These are phyloP conservation scores for Pteropus rufus DNA, from an alignment of 2,797 vertebrate genomes.

Conservation along the genomic window DNA sequence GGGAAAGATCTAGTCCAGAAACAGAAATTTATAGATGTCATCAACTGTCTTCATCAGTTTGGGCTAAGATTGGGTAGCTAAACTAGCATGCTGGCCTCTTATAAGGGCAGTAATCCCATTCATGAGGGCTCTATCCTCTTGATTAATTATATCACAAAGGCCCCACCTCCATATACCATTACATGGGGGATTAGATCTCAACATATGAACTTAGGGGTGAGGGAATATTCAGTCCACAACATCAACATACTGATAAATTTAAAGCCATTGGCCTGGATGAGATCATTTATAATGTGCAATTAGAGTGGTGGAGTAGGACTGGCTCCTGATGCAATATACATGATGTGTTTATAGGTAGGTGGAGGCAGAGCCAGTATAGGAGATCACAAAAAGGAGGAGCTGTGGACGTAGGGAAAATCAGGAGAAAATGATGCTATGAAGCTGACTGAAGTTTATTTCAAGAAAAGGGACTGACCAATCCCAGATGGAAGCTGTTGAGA, in stretches of 20 bases:
- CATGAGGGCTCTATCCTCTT: not conserved
- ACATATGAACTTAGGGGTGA: not conserved
- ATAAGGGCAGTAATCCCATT: not conserved
- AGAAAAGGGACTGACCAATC: not conserved
- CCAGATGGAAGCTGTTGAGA: not conserved
- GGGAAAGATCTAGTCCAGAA: not conserved
- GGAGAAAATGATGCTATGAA: not conserved
- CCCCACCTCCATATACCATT: not conserved
- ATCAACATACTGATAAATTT: not conserved
- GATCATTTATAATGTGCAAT: not conserved
- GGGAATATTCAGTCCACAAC: not conserved
- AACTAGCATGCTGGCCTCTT: not conserved
- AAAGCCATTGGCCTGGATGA: not conserved
- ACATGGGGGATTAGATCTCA: not conserved
- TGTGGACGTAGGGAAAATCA: not conserved
- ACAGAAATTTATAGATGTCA: not conserved
- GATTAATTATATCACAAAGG: not conserved
- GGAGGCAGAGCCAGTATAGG: not conserved
- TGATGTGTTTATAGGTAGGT: not conserved
- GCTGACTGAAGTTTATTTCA: not conserved
- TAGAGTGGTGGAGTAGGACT: not conserved
- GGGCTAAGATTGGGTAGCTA: not conserved
- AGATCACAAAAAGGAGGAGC: not conserved
- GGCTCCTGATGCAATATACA: not conserved
- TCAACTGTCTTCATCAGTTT: not conserved